Base-by-base conservation (phyloP, 1,140 invertebrate genomes). In the Rhagoletis pomonella region DNA sequence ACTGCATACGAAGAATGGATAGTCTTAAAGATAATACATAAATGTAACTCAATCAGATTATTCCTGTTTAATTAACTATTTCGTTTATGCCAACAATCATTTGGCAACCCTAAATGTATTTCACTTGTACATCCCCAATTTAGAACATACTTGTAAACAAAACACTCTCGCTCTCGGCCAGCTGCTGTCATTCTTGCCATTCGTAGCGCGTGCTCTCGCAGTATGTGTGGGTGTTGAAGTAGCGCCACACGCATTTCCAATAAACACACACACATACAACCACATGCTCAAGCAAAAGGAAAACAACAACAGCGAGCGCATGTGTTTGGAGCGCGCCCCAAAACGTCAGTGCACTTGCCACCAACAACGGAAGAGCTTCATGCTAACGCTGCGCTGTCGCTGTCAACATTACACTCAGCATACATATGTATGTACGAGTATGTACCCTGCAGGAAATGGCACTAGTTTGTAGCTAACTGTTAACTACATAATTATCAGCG, bases 141-240 rank as follows among this genome's bases (percentile, higher is more conserved):
- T 17, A 81, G n/a, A 81, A 55, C 14, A 10, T 17, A 55, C 42
- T 81, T 81, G 73, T 81, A 81, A 81, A 81, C 73, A 81, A 81
- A 81, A 19, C 73, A 81, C 50, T 81, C 73, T 81, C 19, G 47
- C 73, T 55, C 73, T 81, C 67, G 50, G 55, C 47, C 10, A n/a
- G 5, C 50, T 55, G 19, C n/a, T 81, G n/a, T 58, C 73, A 81
- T 47, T 19, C 73, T 81, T 17, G 47, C 10, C 47, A 44, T 81
- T 81, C 42, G 73, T 81, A 6, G 47, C 73, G 73, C 47, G 73
- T 81, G 47, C 47, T 81, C 73, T 81, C 73, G 19, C 73, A 81
- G 73, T 81, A 81, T 81, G 47, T 81, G 73, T 55, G 73, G 73
- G 73, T 81, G 73, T 81, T 55, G 3, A 81, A 2, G 14, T 81